Base-by-base conservation (phyloP, 2,797 vertebrate genomes). In the Numenius phaeopus region DNA sequence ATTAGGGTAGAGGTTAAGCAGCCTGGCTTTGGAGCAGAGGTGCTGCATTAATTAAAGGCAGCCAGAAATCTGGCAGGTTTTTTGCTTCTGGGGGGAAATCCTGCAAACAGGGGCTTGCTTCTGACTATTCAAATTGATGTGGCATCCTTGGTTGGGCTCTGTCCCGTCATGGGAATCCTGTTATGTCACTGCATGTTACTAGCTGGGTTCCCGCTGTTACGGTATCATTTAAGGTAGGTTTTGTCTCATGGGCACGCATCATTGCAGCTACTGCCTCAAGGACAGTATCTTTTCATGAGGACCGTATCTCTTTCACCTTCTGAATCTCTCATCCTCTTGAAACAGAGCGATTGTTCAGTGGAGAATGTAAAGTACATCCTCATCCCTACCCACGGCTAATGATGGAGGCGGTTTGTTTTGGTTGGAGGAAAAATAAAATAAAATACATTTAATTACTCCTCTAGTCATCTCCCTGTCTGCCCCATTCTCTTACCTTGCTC, bases 291-390 rank as follows among this genome's bases (percentile, higher is more conserved):
- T 92, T 91, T 95, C 73, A 84, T 0, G 2, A 94, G 80, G 83
- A 84, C 94, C 1, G 2, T 69, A 49, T 82, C 80, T 83, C 80
- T 95, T 82, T 92, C 70, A 69, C 89, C 76, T 91, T 82, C 66
- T 77, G 90, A 86, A 89, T 82, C 47, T 70, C 83, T 72, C 47
- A 90, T 94, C 85, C 77, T 91, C 90, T 90, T 80, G 85, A 90
- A 94, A 59, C 59, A 27, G 66, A 89, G 15, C 65, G 21, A 0
- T 94, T 96, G 72, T 85, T 94, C 24, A 10, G 64, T 27, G 55
- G 44, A 64, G 64, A 86, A 89, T 80, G 73, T 84, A 84, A 93
- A 93, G 78, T 58, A 49, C 14, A 0, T 77, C 37, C 44, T 89
- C n/a, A 37, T 71, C 59, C 40, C 20, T 81, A 23, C 65, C 27